Evolutionary conservation across 2,888 invertebrate genomes (phyloP), one percentile per base, ranked within the genome.

Genomic region (Apodemia zela): DNA sequence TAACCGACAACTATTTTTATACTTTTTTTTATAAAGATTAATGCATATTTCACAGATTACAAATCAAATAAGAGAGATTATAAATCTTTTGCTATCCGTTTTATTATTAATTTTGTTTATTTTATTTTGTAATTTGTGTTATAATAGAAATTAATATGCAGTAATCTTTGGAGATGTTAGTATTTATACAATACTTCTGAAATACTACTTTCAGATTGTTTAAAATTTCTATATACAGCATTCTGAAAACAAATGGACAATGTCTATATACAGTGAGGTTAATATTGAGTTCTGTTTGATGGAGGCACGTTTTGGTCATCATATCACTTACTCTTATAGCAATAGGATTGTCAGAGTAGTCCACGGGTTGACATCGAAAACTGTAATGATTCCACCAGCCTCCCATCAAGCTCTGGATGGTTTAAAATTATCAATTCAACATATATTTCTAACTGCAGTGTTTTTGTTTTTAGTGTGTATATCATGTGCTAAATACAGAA

Each of bases 351-450:
- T 95, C 93, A 75, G 95, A 93, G 93, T 97, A 96, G 93, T 98
- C 97, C 87, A 98, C 97, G 67, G 97, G 97, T 92, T 98, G 97
- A 93, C 98, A 98, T 82, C 94, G 94, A 83, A 95, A 95, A 89
- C 95, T 97, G 95, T 98, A 98, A 82, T 96, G 95, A 81, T 94
- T 94, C 94, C 96, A 95, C 97, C 97, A 98, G 85, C 97, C 97
- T 80, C 96, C 95, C 95, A 95, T 95, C 93, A 96, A 94, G 90
- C 95, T 95, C 96, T 96, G 84, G 80, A 79, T 77, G 78, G 77
- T 93, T 86, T 78, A 82, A 82, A 82, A 38, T 59, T 59, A 60
- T 38, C 29, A 60, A 29, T 45, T 47, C 47, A 60, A 38, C 15
- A 38, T 18, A 59, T n/a, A 38, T 13, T 29, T 13, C 38, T 38